A percentile compares a stretch with the other conserved stretches of the same genome.
Conservation (phyloP, 2,113 vertebrate genomes). For the Elgaria multicarinata region DNA sequence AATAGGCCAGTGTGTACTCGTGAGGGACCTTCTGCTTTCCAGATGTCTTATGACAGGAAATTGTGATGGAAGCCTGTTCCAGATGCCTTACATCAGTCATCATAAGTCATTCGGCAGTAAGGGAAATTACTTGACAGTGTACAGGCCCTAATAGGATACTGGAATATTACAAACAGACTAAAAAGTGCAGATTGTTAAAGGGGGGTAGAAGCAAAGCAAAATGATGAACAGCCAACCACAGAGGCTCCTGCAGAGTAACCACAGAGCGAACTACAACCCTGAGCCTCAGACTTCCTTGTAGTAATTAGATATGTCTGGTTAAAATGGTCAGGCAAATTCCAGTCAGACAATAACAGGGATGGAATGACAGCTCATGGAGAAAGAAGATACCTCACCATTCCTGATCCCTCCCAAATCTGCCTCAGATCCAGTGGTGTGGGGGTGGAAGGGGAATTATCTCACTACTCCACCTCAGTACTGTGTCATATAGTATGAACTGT, state of each 20-base stretch:
- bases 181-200: slow-evolving; percentile 41
- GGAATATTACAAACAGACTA: slow-evolving; percentile 35
- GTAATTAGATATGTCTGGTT: neutral
- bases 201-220: neutral
- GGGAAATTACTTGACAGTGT: slow-evolving; percentile 80
- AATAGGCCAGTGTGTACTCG: slow-evolving; percentile 71
- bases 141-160: slow-evolving; percentile 71
- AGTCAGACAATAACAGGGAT: slow-evolving; percentile 4
- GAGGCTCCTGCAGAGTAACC: slow-evolving; percentile 15
- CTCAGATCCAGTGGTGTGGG: neutral
- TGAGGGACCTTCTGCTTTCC: slow-evolving; percentile 73
- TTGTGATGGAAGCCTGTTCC: slow-evolving; percentile 75
- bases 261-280: neutral
- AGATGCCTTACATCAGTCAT: slow-evolving; percentile 77
- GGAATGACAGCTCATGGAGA: too few relatives aligned
- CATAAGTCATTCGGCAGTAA: slow-evolving; percentile 64
- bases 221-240: neutral
- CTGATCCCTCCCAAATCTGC: neutral
- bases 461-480: too few relatives aligned
- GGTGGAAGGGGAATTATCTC: too few relatives aligned
- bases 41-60: slow-evolving; percentile 74
- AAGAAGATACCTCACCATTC: neutral
- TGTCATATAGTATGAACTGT: too few relatives aligned
- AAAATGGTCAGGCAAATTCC: neutral
- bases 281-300: neutral